Conservation (phyloP, 2,113 vertebrate genomes). For the Pachyramphus minor region DNA sequence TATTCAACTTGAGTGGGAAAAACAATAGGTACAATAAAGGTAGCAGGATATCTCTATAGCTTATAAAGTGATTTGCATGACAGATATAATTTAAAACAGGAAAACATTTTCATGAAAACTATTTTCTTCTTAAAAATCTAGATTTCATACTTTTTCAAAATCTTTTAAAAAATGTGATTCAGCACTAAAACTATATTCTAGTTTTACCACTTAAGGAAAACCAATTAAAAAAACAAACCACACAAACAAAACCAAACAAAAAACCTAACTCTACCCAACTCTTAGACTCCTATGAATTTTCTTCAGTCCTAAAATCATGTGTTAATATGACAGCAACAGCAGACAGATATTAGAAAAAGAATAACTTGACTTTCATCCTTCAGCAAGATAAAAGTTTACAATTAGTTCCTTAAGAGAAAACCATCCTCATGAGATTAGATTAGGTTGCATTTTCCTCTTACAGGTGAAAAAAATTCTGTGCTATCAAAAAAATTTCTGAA, state of each 20-base stretch:
- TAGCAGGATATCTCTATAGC: neutral
- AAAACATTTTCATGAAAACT: neutral
- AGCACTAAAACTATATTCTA: neutral
- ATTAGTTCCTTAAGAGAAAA: neutral
- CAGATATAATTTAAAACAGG: neutral
- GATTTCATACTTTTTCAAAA: neutral
- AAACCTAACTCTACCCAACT: neutral
- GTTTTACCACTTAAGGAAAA: neutral
- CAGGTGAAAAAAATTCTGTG: neutral
- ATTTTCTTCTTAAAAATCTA: neutral
- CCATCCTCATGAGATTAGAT: neutral
- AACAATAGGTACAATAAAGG: neutral
- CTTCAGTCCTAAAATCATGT: neutral
- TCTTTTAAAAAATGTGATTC: neutral
- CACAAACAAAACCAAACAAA: neutral
- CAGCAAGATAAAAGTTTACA: neutral
- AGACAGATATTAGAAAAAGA: neutral
- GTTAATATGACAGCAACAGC: neutral
- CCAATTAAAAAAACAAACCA: neutral
- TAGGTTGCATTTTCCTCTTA: neutral
- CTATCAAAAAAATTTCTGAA: neutral
- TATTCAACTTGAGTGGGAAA: neutral
- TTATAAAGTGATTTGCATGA: neutral
- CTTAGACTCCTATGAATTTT: neutral
- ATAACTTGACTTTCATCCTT: neutral